Base-by-base conservation (phyloP, 2,113 vertebrate genomes). In the Dicentrarchus labrax region DNA sequence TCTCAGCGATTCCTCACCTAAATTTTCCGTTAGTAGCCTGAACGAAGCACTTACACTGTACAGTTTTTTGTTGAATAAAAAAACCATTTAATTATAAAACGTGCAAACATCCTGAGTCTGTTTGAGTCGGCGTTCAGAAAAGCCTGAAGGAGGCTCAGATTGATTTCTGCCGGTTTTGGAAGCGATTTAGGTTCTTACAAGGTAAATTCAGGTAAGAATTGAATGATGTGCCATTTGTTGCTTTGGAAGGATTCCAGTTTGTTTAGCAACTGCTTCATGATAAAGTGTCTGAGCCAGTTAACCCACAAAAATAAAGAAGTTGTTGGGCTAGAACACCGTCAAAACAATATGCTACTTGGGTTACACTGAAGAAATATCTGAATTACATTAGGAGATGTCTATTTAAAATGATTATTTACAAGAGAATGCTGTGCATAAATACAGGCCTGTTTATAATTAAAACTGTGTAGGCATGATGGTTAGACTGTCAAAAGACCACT, bases 1-100 rank as follows among this genome's bases (percentile, higher is more conserved):
- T 80, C 36, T 16, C 93, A 71, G 60, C 89, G 60, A 19, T 94
- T 97, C 74, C 74, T 94, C 62, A 88, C 69, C 56, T 84, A 62
- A 88, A 4, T 7, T 2, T 1, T 36, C 30, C 15, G 3, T 2
- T 21, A 1, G 8, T 4, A 1, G 0, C 60, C 54, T 19, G 6
- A 83, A 62, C 41, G 21, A 64, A 76, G 22, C 69, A 51, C 84
- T 85, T 83, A 30, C 11, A 59, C 70, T 89, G 80, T 80, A 80
- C 86, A 78, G 60, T 6, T 83, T 8, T 86, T 85, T 86, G 59
- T 82, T 86, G 6, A 86, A 88, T 87, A 5, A 41, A 89, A 82
- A 45, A n/a, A 19, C 51, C 65, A 15, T 50, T 86, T 68, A 17
- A 15, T 16, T 61, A 72, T 12, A 43, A 68, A 56, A 68, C 19